Base-by-base conservation (phyloP, 53 echinoderm and acorn worm genomes). In the Stichopus horrens region DNA sequence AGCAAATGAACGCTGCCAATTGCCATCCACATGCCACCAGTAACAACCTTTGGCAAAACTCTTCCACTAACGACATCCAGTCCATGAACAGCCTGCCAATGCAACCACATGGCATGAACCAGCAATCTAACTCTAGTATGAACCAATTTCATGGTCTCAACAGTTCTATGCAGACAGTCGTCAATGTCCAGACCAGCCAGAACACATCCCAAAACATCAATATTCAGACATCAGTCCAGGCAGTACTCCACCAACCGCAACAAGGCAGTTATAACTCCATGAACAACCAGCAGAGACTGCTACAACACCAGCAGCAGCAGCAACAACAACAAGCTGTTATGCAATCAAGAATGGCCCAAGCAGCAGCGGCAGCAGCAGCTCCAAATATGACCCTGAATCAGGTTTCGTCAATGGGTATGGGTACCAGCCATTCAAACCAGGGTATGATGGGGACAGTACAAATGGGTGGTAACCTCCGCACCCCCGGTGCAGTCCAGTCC, bases 141-240 rank as follows among this genome's bases (percentile, higher is more conserved):
- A 52, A 59, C 65, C 85, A 85, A 67, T 85, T 13, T 52, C 60
- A 23, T 9, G 68, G 60, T 21, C 57, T 52, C 52, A 85, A 51
- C 52, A 65, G 67, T 52, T 51, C 65, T 67, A 22, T 85, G 65
- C 85, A 85, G 66, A 65, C 85, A 14, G 85, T 85, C 8, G 85
- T 85, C 67, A 85, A 85, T 52, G 85, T 85, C 52, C 85, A 85
- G 65, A 85, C 85, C 67, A 85, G 85, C 85, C 85, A 85, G 65
- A 85, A 85, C 60, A 85, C 85, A 23, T 66, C 85, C 65, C 85
- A 85, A 51, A 85, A 85, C 14, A 85, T 85, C 11, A 85, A 85
- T 67, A 85, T 85, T 66, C 85, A 85, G 58, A 52, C 85, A 7
- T 85, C 85, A 67, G 85, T 85, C 5, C 85, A 85, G 68, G 37